Conservation (phyloP, 2,797 vertebrate species). For the Chrysocyon brachyurus region DNA sequence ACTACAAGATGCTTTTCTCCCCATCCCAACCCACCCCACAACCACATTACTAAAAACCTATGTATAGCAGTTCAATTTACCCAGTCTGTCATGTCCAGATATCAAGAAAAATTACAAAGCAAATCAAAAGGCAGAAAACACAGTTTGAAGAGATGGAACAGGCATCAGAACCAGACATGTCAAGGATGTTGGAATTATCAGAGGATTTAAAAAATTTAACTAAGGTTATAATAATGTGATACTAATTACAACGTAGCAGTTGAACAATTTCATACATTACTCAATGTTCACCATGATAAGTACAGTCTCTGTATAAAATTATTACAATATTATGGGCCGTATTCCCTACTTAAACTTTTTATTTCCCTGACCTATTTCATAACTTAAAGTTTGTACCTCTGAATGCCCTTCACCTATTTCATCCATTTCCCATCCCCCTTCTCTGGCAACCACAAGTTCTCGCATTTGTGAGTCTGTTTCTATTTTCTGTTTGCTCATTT, state of each 20-base stretch:
- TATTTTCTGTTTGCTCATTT: neutral
- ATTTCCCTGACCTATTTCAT: neutral
- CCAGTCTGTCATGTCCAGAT: neutral
- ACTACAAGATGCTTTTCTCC: neutral
- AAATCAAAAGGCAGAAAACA: neutral
- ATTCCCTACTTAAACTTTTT: neutral
- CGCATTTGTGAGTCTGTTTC: neutral
- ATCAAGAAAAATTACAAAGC: neutral
- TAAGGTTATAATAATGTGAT: neutral
- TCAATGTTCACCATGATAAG: neutral
- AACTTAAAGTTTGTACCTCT: neutral
- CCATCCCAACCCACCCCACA: neutral
- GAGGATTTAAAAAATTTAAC: too few species aligned
- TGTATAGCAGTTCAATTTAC: neutral
- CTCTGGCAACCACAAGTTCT: neutral
- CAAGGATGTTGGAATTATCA: neutral
- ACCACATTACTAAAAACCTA: neutral
- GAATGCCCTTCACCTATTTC: neutral
- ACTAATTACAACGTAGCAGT: neutral
- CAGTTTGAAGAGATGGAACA: neutral
- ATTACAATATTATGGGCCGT: neutral
- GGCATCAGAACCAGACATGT: neutral
- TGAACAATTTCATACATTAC: neutral
- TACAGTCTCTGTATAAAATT: neutral
- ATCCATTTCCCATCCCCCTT: neutral